Evolutionary conservation across 92 coral and sea anemone species (phyloP), one percentile per base, ranked within the genome.

Genomic region (Bergia sp.): DNA sequence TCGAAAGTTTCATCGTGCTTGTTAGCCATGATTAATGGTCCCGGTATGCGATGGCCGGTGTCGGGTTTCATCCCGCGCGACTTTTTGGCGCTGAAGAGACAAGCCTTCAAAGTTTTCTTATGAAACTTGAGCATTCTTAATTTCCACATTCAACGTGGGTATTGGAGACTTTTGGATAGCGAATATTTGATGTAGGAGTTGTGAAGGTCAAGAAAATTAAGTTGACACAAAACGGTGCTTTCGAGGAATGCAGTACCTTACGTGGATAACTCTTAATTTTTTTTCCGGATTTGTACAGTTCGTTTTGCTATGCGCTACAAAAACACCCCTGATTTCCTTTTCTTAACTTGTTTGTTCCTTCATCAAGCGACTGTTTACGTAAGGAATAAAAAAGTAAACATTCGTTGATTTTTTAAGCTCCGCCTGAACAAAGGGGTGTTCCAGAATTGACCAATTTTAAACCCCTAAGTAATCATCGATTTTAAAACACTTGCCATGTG

Each of bases 1-100:
- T 84, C 87, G 44, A 71, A 83, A 84, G 77, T 72, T 84, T 84
- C 87, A 84, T 84, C 87, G 79, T 84, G 87, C 87, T 84, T 84
- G 87, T 84, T 84, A 84, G 67, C 78, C 66, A 72, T 84, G 87
- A 84, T 84, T 84, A 84, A 84, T 84, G 87, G 79, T 79, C 87
- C 87, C 87, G 87, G 87, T 71, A 84, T 84, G 87, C 16, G 79
- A 66, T 23, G 79, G 78, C n/a, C 65, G 79, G 67, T 69, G 20
- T 84, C 79, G 16, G 23, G 55, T 84, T 84, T 44, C 87, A 38
- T 84, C 87, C 87, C 87, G 87, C 87, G 87, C 87, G 87, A 45
- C 87, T 4, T 3, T n/a, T 71, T 84, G 87, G 75, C 87, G 79
- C 87, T 84, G 9, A 65, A 84, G 29, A 71, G 87, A 71, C 87